These are phyloP conservation scores for Polyommatus iphigenia DNA, from an alignment of 2,888 invertebrate species.

Conservation along the genomic window DNA sequence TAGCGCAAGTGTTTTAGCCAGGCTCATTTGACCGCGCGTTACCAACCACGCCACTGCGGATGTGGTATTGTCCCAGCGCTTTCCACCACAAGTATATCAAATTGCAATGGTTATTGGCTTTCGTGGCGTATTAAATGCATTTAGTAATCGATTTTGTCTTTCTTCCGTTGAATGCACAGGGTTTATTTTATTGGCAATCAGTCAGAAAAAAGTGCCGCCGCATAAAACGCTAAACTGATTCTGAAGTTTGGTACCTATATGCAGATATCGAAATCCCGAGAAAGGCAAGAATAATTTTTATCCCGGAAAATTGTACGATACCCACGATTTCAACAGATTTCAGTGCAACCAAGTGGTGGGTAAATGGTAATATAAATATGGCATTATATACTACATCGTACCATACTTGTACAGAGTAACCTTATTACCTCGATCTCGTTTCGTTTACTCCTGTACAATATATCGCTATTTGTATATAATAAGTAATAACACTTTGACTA, in stretches of 20 bases:
- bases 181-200: neutral
- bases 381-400: too few relatives aligned
- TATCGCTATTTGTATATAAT: conserved; percentile 18
- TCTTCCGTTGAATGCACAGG: neutral
- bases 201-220: neutral
- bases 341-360: too few relatives aligned
- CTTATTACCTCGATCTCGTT: neutral
- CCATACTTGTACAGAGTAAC: neutral
- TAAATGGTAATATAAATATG: too few relatives aligned
- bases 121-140: conserved; percentile 33
- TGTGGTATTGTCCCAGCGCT: conserved; percentile 53
- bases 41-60: conserved; percentile 53
- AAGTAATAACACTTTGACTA: conserved; percentile 8
- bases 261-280: neutral
- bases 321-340: too few relatives aligned
- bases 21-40: conserved; percentile 26
- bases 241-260: neutral
- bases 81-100: conserved; percentile 39
- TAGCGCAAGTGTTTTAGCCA: conserved; percentile 12
- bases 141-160: conserved; percentile 4
- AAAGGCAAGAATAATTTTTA: too few relatives aligned
- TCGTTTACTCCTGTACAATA: neutral
- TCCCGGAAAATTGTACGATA: too few relatives aligned
- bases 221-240: neutral
- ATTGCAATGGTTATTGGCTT: conserved; percentile 38